Conservation (phyloP, 2,888 invertebrate genomes). For the Pegoplata infirma region DNA sequence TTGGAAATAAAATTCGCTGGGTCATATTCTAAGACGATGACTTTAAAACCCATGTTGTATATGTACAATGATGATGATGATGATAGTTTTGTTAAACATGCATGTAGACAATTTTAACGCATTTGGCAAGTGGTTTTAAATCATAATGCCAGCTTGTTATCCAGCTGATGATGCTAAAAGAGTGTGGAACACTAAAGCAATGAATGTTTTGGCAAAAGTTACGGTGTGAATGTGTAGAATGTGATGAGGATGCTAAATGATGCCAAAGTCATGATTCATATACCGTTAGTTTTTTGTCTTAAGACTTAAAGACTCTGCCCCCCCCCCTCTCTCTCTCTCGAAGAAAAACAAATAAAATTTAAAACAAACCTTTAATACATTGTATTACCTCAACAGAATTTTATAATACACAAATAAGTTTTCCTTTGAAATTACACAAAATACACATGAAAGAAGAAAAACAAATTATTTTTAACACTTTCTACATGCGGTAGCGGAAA, state of each 20-base stretch:
- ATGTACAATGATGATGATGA: conserved; percentile 1
- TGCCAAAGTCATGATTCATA: conserved; percentile 77
- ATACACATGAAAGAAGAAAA: neutral
- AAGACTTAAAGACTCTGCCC: conserved; percentile 15
- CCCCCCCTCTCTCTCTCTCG: conserved; percentile 68
- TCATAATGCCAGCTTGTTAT: conserved; percentile 60
- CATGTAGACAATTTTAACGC: conserved; percentile 58
- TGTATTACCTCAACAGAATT: neutral
- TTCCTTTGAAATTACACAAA: neutral
- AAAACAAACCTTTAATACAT: conserved; percentile 10
- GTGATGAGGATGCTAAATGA: conserved; percentile 67
- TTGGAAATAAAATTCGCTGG: neutral
- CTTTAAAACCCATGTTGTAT: neutral
- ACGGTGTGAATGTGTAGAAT: conserved; percentile 45
- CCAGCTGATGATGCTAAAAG: conserved; percentile 53
- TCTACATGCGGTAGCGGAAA: conserved; percentile 37
- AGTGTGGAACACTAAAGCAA: too few species aligned
- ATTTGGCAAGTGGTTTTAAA: conserved; percentile 63
- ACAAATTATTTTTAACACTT: conserved; percentile 56
- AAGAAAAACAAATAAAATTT: conserved; percentile 65
- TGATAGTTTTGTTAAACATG: conserved; percentile 28
- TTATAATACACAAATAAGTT: conserved; percentile 3
- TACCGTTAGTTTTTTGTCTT: conserved; percentile 75
- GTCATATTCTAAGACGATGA: neutral
- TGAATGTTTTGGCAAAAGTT: neutral